Conservation (phyloP, 1,140 invertebrate species). For the Cardiocondyla obscurior region DNA sequence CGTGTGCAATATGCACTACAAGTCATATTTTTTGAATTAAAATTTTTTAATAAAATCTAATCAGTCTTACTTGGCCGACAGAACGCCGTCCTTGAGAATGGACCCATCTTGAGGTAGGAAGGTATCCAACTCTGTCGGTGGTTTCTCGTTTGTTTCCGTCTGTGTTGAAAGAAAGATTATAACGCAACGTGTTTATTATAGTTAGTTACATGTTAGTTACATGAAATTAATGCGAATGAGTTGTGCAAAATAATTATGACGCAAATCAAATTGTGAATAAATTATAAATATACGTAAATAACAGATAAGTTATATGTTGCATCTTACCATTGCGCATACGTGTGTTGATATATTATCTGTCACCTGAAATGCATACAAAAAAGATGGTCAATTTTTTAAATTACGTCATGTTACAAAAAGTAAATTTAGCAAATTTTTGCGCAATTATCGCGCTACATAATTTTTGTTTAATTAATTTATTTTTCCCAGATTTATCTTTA, state of each 20-base stretch:
- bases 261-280: neutral
- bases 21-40: neutral
- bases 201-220: too few relatives aligned
- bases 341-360: slow-evolving; percentile 10
- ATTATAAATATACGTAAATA: neutral
- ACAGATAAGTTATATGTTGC: neutral
- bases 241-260: neutral
- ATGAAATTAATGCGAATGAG: neutral
- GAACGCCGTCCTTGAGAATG: slow-evolving; percentile 79
- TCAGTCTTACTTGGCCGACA: slow-evolving; percentile 76
- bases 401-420: neutral
- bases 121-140: slow-evolving; percentile 86
- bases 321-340: slow-evolving; percentile 33
- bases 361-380: slow-evolving; percentile 1
- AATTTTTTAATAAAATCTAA: neutral
- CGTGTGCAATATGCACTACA: neutral
- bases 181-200: neutral
- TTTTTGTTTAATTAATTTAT: neutral
- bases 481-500: neutral
- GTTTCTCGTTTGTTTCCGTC: slow-evolving; percentile 73
- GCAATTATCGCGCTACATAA: neutral
- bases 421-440: neutral
- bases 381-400: neutral
- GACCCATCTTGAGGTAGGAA: slow-evolving; percentile 87
- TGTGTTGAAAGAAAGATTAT: slow-evolving; percentile 41